A percentile compares a stretch with the other conserved stretches of the same genome.
Evolutionary conservation across 2,888 invertebrate species (phyloP).

Genomic region (Eurytoma adleriae): DNA sequence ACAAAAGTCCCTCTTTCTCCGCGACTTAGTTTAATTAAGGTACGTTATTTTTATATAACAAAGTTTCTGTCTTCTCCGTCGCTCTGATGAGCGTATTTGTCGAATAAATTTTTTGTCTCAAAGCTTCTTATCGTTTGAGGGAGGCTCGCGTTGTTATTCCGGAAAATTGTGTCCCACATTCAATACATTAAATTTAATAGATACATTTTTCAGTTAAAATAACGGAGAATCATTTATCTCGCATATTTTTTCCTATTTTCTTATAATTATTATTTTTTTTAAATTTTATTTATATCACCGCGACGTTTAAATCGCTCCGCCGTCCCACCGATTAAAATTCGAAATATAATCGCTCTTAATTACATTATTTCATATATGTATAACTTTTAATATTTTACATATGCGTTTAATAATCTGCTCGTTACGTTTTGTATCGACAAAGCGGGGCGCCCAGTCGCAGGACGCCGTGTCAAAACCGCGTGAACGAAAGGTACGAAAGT

Average conservation of each 20-base stretch:
- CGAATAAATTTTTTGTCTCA: slow-evolving; percentile 11
- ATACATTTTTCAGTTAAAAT: slow-evolving; percentile 46
- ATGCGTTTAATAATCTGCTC: not conserved
- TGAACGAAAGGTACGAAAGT: slow-evolving; percentile 62
- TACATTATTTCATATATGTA: not conserved
- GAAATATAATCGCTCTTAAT: slow-evolving; percentile 31
- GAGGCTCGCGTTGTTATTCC: slow-evolving; percentile 31
- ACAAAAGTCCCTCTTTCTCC: too few relatives aligned
- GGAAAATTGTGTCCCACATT: slow-evolving; percentile 54
- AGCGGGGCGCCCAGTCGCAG: slow-evolving; percentile 30
- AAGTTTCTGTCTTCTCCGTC: slow-evolving; percentile 3
- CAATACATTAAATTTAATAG: slow-evolving; percentile 41
- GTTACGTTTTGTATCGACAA: slow-evolving; percentile 24
- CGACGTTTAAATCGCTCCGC: slow-evolving; percentile 36
- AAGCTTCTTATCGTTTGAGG: not conserved
- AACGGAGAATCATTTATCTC: slow-evolving; percentile 33
- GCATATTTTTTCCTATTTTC: slow-evolving; percentile 11
- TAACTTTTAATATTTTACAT: not conserved
- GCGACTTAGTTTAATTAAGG: slow-evolving; percentile 10
- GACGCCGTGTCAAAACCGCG: slow-evolving; percentile 41
- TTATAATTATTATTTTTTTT: too few relatives aligned
- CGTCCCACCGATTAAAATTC: slow-evolving; percentile 55
- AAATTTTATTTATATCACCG: slow-evolving; percentile 38
- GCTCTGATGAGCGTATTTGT: slow-evolving; percentile 11
- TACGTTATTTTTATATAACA: slow-evolving; percentile 22